Base-by-base conservation (phyloP, 2,888 invertebrate species). In the Flabesymbios commensalis region DNA sequence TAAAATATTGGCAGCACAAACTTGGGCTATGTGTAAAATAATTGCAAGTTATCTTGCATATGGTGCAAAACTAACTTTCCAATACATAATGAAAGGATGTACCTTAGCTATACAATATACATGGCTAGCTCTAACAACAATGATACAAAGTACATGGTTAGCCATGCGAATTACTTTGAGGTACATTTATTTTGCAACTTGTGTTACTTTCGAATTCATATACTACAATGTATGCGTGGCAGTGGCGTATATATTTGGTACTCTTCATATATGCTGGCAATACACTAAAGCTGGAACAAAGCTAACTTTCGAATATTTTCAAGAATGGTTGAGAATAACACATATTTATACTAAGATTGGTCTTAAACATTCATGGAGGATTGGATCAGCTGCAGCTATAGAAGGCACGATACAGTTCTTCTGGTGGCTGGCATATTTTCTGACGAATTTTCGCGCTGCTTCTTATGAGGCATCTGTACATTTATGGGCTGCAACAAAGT, bases 361-460 rank as follows among this genome's bases (percentile, higher is more conserved):
- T 19, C 14, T 56, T 17, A 48, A 28, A 4, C 56, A 56, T 28
- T 19, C 56, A 19, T 55, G 42, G 10, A 39, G 51, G 28, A 56
- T 61, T 42, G 63, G 67, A 4, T 61, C 61, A 2, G 43, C 59
- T 29, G 67, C 61, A 10, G 33, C 53, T 7, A 62, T 57, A 26
- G 60, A 65, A 29, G 64, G 64, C 17, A 26, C 62, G 14, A 45
- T 65, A 14, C 32, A 57, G 14, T 19, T 55, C 17, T 17, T 60
- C 5, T 26, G 55, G n/a, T 53, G 45, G 17, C 2, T 31, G 26
- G 33, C 28, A 22, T 63, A 63, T 28, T 54, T 63, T 31, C 32
- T 63, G 28, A 63, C 63, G 7, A 63, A 63, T 49, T 63, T 61
- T 51, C 59, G 60, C 17, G 51, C 32, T 17, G 63, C 63, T 5